Evolutionary conservation across 2,113 vertebrate species (phyloP).

Genomic region (Merops nubicus): DNA sequence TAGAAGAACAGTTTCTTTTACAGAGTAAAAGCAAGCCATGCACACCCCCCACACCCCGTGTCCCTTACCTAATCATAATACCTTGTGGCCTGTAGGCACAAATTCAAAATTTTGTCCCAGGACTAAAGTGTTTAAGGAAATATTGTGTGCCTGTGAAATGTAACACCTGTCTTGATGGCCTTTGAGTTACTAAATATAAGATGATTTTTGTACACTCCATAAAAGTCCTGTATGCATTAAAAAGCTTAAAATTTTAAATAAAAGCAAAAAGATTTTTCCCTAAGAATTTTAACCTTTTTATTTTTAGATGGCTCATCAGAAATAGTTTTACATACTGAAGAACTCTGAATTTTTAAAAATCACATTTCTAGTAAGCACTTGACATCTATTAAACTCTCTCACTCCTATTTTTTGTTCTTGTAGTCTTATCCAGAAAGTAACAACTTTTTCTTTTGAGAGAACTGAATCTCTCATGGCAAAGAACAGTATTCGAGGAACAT

Average conservation of each 20-base stretch:
- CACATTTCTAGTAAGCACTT: slow-evolving; percentile 70
- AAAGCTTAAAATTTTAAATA: slow-evolving; percentile 66
- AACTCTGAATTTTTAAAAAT: slow-evolving; percentile 60
- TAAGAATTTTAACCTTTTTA: slow-evolving; percentile 69
- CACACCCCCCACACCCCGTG: background rate
- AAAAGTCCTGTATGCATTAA: slow-evolving; percentile 26
- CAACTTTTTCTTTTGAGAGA: slow-evolving; percentile 50
- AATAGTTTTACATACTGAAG: slow-evolving; percentile 62
- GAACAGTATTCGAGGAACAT: slow-evolving; percentile 35
- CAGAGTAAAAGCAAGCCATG: slow-evolving; percentile 4
- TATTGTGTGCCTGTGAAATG: slow-evolving; percentile 41
- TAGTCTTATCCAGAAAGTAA: slow-evolving; percentile 52
- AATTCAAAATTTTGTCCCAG: slow-evolving; percentile 13
- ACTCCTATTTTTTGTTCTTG: slow-evolving; percentile 63
- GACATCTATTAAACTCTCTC: slow-evolving; percentile 63
- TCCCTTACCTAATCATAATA: background rate
- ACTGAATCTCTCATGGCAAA: slow-evolving; percentile 31
- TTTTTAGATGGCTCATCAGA: slow-evolving; percentile 69
- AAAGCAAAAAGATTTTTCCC: slow-evolving; percentile 50
- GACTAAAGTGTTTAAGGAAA: slow-evolving; percentile 41
- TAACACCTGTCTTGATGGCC: slow-evolving; percentile 46
- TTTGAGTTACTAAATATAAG: slow-evolving; percentile 49
- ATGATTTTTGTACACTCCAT: slow-evolving; percentile 63
- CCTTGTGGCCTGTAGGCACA: slow-evolving; percentile 37
- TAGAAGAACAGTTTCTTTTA: slow-evolving; percentile 20